These are phyloP conservation scores for Zonotrichia albicollis DNA, from an alignment of 2,797 vertebrate genomes.

Conservation along the genomic window DNA sequence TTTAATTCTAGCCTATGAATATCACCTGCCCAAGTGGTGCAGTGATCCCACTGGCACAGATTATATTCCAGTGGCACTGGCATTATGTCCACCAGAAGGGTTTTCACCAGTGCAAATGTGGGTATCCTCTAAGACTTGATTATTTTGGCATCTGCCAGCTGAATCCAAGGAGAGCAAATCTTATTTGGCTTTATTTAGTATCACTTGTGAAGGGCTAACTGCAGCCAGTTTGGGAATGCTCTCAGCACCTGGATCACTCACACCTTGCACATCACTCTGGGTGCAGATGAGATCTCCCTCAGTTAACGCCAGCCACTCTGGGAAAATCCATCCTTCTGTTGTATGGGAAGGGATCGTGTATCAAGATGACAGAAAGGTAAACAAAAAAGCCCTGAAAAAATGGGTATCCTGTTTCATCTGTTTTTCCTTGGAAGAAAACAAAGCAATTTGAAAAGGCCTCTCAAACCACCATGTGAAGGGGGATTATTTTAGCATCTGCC, in stretches of 20 bases:
- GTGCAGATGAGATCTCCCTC: background rate
- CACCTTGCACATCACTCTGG: background rate
- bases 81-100: no score
- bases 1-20: background rate
- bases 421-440: background rate
- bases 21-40: background rate
- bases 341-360: background rate
- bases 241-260: no score
- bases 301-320: background rate
- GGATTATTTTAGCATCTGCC: background rate
- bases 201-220: no score
- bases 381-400: background rate
- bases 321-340: background rate
- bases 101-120: background rate
- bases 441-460: background rate
- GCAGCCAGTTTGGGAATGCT: no score
- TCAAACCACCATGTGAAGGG: background rate
- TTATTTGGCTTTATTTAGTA: no score
- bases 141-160: no score
- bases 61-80: background rate
- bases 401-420: background rate
- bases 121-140: no score
- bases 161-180: no score
- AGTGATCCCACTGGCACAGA: background rate
- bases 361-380: background rate